Evolutionary conservation across 1,140 invertebrate species (phyloP).

Genomic region (Hetaerina americana): DNA sequence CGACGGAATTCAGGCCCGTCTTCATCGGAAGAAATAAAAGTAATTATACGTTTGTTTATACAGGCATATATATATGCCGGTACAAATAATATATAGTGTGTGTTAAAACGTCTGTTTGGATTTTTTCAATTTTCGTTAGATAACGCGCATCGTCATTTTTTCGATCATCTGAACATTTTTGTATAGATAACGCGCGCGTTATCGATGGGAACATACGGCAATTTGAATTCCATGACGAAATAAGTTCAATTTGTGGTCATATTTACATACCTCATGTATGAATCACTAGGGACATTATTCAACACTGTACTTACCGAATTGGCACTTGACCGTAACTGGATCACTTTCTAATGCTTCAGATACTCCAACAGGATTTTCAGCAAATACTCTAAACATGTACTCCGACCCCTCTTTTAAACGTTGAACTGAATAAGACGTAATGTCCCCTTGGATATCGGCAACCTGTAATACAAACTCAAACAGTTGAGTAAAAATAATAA

Average conservation of each 20-base stretch:
- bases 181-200: too few species aligned
- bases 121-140: too few species aligned
- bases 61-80: too few species aligned
- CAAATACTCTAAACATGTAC: conserved; percentile 74
- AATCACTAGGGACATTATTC: not conserved
- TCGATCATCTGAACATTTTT: too few species aligned
- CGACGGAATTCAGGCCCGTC: too few species aligned
- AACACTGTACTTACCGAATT: conserved; percentile 34
- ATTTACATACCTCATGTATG: too few species aligned
- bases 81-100: too few species aligned
- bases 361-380: conserved; percentile 63
- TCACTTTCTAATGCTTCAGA: conserved; percentile 63
- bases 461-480: conserved; percentile 38
- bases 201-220: too few species aligned
- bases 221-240: not conserved
- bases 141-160: too few species aligned
- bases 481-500: too few species aligned
- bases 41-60: too few species aligned
- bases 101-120: not conserved
- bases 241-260: not conserved
- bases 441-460: conserved; percentile 57
- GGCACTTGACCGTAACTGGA: conserved; percentile 45
- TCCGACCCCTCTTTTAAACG: conserved; percentile 61
- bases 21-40: too few species aligned
- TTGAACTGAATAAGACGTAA: conserved; percentile 56